phyloP scores from a whole-genome alignment of 1,140 invertebrate genomes.

The Theocolax elegans region DNA sequence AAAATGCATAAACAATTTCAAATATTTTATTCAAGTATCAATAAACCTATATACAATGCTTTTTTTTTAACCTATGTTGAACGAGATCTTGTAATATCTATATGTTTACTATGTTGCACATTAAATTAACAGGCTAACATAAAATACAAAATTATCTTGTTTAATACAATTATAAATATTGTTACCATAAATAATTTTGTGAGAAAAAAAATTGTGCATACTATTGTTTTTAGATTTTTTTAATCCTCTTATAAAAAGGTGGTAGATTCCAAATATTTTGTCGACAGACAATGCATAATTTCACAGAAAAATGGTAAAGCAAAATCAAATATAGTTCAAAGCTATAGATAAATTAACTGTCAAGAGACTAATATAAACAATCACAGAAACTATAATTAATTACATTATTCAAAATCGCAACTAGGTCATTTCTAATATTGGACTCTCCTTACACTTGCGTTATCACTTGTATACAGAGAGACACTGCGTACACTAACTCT shows the following conservation, averaged over 20 bases:
- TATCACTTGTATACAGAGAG: slow-evolving; percentile 19
- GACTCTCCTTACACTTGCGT: background rate
- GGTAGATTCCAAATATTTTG: no score
- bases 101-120: slow-evolving; percentile 2
- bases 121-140: slow-evolving; percentile 12
- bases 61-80: slow-evolving; percentile 22
- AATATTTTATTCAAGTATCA: slow-evolving; percentile 35
- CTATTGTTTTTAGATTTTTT: no score
- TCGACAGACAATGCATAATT: no score
- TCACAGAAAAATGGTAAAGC: no score
- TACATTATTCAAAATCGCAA: background rate
- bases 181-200: slow-evolving; percentile 8
- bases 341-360: background rate
- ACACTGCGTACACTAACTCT: background rate
- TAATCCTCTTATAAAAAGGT: no score
- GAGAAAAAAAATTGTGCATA: background rate
- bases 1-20: background rate
- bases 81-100: slow-evolving; percentile 38
- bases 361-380: no score
- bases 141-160: slow-evolving; percentile 15
- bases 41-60: slow-evolving; percentile 34
- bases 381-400: slow-evolving; percentile 12
- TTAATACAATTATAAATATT: background rate
- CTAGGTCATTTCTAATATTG: background rate
- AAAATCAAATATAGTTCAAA: background rate